Conservation (phyloP, 2,888 invertebrate genomes). For the Embidobia sp. region DNA sequence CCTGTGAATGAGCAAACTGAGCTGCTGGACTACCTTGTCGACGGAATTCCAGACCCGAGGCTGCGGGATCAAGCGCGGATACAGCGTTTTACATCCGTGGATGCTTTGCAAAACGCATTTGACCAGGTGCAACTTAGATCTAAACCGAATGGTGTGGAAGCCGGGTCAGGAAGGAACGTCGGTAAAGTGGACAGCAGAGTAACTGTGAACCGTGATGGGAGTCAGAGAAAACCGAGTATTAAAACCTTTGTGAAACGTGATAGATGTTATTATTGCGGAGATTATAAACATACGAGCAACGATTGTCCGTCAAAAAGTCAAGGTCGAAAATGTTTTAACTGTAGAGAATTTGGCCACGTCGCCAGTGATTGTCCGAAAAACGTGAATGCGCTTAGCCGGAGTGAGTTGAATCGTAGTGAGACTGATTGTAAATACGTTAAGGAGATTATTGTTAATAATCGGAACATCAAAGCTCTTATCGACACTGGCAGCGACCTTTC, state of each 20-base stretch:
- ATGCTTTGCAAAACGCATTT: conserved; percentile 12
- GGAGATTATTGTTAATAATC: too few species aligned
- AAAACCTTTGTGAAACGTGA: not conserved
- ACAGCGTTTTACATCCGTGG: not conserved
- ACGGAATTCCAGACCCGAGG: conserved; percentile 13
- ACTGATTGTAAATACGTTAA: too few species aligned
- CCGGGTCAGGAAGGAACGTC: conserved; percentile 6
- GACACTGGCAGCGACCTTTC: conserved; percentile 21
- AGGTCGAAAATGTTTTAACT: conserved; percentile 10
- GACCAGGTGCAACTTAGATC: conserved; percentile 1
- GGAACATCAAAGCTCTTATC: too few species aligned
- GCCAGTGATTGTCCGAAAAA: too few species aligned
- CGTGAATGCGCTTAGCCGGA: too few species aligned
- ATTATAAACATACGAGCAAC: not conserved
- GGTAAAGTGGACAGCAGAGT: not conserved
- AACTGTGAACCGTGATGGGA: not conserved
- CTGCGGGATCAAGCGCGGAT: conserved; percentile 18
- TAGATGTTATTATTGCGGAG: conserved; percentile 6
- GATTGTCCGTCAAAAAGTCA: not conserved
- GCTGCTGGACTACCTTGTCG: conserved; percentile 29
- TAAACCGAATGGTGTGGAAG: not conserved
- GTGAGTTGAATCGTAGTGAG: too few species aligned
- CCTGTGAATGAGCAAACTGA: conserved; percentile 42
- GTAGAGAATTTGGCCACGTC: not conserved
- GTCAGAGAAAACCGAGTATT: not conserved